Evolutionary conservation across 1,140 invertebrate species (phyloP).

Genomic region (Aradophagus sp.): DNA sequence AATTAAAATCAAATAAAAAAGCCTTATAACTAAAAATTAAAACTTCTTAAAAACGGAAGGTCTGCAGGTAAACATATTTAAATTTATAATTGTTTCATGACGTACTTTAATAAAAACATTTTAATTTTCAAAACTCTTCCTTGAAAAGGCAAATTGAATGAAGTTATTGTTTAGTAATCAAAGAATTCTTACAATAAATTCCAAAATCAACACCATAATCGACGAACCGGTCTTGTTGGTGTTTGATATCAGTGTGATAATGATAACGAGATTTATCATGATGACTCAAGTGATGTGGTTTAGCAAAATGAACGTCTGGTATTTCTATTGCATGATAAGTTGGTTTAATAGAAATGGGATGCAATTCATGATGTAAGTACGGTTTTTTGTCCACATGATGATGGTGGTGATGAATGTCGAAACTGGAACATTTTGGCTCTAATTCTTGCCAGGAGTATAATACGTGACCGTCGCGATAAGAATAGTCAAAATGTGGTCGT

Average conservation of each 20-base stretch:
- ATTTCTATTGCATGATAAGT: not conserved
- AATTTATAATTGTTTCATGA: no score
- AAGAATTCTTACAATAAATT: slow-evolving; percentile 15
- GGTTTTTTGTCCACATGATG: slow-evolving; percentile 13
- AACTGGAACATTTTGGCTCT: slow-evolving; percentile 66
- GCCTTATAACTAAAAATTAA: no score
- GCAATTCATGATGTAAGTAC: slow-evolving; percentile 4
- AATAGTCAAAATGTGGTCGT: slow-evolving; percentile 80
- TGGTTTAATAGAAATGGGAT: slow-evolving; percentile 9
- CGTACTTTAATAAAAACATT: no score
- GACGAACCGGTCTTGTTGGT: slow-evolving; percentile 15
- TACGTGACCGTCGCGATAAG: slow-evolving; percentile 77
- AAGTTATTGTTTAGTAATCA: not conserved
- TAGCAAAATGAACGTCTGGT: slow-evolving; percentile 30
- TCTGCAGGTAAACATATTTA: no score
- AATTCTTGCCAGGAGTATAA: slow-evolving; percentile 80
- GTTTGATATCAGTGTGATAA: slow-evolving; percentile 15
- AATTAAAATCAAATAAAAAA: not conserved
- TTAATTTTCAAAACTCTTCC: no score
- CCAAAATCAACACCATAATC: slow-evolving; percentile 27
- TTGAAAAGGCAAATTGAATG: no score
- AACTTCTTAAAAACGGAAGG: no score
- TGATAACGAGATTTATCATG: slow-evolving; percentile 32
- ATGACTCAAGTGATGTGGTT: slow-evolving; percentile 12
- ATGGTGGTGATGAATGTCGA: slow-evolving; percentile 23